Conservation (phyloP, 2,113 vertebrate genomes). For the Pangasianodon gigas region DNA sequence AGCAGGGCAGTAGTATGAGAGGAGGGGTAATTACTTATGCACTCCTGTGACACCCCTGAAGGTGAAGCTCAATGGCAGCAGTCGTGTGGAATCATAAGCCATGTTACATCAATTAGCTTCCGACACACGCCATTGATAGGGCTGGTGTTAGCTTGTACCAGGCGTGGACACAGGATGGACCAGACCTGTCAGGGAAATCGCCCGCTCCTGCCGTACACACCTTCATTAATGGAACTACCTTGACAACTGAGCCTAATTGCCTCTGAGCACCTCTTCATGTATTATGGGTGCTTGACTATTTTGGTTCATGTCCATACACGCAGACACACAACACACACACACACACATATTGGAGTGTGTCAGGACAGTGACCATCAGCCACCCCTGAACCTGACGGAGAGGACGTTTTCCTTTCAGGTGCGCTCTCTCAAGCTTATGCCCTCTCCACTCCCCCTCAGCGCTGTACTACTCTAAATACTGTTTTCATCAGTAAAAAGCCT, state of each 20-base stretch:
- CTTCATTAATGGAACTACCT: conserved; percentile 93
- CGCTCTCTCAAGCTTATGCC: background rate
- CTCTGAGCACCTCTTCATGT: conserved; percentile 95
- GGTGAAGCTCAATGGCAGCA: conserved; percentile 85
- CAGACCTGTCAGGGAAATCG: conserved; percentile 94
- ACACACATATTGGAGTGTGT: conserved; percentile 28
- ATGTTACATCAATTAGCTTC: conserved; percentile 82
- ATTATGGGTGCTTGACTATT: conserved; percentile 96
- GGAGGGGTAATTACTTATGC: conserved; percentile 78
- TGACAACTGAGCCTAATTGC: conserved; percentile 99
- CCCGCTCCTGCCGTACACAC: conserved; percentile 82
- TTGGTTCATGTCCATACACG: conserved; percentile 86
- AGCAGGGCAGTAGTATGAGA: conserved; percentile 67
- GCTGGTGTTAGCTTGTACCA: conserved; percentile 91
- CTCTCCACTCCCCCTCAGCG: background rate
- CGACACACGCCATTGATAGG: conserved; percentile 84
- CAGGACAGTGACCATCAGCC: conserved; percentile 62
- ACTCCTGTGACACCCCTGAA: conserved; percentile 52
- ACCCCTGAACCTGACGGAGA: conserved; percentile 34
- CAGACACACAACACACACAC: conserved; percentile 67
- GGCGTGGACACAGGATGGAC: conserved; percentile 91
- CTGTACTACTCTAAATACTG: conserved; percentile 23
- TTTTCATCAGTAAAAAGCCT: conserved; percentile 41
- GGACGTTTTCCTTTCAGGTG: background rate
- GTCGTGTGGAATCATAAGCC: conserved; percentile 86